These are phyloP conservation scores for Eristalis tenax DNA, from an alignment of 2,888 invertebrate species.

Conservation along the genomic window DNA sequence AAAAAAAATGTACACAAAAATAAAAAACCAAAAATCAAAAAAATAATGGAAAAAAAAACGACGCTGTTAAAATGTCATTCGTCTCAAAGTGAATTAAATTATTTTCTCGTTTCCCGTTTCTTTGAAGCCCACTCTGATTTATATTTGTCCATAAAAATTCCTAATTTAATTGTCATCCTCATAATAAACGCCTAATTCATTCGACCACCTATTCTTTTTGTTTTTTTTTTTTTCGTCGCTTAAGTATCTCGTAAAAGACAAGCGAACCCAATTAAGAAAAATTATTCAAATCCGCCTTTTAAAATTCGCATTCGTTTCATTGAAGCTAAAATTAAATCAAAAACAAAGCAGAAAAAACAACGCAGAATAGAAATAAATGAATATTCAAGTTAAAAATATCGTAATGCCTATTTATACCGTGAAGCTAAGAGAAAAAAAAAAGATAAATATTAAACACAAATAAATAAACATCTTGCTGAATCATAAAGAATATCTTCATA, in stretches of 20 bases:
- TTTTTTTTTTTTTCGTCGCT: background rate
- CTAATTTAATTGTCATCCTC: background rate
- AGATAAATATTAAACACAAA: background rate
- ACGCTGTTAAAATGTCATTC: background rate
- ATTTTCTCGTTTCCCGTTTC: background rate
- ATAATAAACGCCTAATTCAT: background rate
- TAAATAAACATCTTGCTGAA: slow-evolving; percentile 13
- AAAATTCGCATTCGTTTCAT: slow-evolving; percentile 16
- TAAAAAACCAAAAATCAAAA: background rate
- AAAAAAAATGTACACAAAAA: too few species aligned
- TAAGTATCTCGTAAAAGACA: background rate
- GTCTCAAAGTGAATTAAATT: background rate
- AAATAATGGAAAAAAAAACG: background rate
- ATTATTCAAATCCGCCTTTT: slow-evolving; percentile 29
- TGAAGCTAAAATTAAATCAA: background rate
- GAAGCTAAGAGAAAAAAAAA: background rate
- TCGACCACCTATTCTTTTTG: background rate
- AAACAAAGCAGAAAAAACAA: background rate
- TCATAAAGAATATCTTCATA: slow-evolving; percentile 44
- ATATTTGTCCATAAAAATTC: background rate
- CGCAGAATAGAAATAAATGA: background rate
- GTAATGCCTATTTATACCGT: slow-evolving; percentile 45
- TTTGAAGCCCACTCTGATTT: background rate
- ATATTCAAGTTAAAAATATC: slow-evolving; percentile 28
- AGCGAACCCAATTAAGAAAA: slow-evolving; percentile 30